Conservation (phyloP, 2,113 vertebrate species). For the Lepus europaeus region DNA sequence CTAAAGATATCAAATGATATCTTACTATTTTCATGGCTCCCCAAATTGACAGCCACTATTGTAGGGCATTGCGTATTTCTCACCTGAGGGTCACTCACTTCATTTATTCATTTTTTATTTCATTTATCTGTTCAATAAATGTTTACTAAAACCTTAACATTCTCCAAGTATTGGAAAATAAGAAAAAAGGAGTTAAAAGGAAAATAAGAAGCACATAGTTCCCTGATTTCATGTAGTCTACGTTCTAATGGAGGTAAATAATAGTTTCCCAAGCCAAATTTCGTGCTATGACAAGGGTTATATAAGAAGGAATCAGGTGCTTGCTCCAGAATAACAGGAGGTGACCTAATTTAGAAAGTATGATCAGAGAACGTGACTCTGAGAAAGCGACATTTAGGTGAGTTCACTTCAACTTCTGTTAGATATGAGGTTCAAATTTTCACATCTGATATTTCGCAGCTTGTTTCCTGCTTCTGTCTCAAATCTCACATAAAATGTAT, state of each 20-base stretch:
- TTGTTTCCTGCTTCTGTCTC: slow-evolving; percentile 33
- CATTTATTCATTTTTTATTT: not conserved
- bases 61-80: not conserved
- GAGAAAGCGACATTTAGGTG: slow-evolving; percentile 38
- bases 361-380: not conserved
- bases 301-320: not conserved
- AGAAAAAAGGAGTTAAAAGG: not conserved
- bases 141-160: not conserved
- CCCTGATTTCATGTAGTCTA: not conserved
- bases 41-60: not conserved
- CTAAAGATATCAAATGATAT: not conserved
- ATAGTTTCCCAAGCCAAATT: not conserved
- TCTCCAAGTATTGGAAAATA: not conserved
- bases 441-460: slow-evolving; percentile 42
- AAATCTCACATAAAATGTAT: slow-evolving; percentile 26
- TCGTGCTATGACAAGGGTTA: not conserved
- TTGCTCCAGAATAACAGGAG: not conserved
- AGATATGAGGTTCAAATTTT: slow-evolving; percentile 1
- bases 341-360: not conserved
- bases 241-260: not conserved
- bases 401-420: slow-evolving; percentile 52
- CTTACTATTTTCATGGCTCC: not conserved
- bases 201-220: not conserved
- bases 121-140: slow-evolving; percentile 8
- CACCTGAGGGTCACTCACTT: not conserved